Conservation (phyloP, 2,113 vertebrate genomes). For the Brachionichthys hirsutus region DNA sequence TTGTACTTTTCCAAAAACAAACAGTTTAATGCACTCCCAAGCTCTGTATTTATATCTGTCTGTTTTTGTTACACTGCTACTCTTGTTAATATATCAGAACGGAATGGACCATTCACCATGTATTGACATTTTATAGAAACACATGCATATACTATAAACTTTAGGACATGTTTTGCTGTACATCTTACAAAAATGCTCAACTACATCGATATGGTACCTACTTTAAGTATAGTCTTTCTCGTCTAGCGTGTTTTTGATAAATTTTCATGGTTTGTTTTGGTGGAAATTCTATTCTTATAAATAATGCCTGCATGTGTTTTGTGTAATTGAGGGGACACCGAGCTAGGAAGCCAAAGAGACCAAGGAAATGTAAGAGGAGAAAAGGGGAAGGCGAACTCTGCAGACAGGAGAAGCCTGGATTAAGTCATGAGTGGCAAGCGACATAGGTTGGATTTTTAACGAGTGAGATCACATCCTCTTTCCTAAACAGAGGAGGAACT, state of each 20-base stretch:
- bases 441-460: constrained; percentile 88
- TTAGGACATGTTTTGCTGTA: background rate
- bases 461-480: constrained; percentile 92
- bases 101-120: no score
- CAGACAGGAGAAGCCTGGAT: constrained; percentile 84
- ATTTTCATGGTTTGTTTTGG: no score
- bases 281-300: background rate
- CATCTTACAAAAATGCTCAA: background rate
- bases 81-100: no score
- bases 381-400: constrained; percentile 55
- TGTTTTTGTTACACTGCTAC: no score
- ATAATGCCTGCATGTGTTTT: background rate
- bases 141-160: background rate
- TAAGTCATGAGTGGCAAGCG: constrained; percentile 85
- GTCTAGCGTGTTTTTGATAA: background rate
- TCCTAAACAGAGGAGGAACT: constrained; percentile 82
- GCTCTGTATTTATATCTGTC: no score
- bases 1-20: no score
- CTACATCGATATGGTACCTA: background rate
- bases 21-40: no score
- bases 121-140: background rate
- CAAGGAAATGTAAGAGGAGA: constrained; percentile 54
- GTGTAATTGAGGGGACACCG: background rate
- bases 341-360: constrained; percentile 22
- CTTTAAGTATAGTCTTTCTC: background rate